A percentile compares a stretch with the other conserved stretches of the same genome.
These are phyloP conservation scores for Tuberolachnus salignus DNA, from an alignment of 2,888 invertebrate genomes.

Conservation along the genomic window DNA sequence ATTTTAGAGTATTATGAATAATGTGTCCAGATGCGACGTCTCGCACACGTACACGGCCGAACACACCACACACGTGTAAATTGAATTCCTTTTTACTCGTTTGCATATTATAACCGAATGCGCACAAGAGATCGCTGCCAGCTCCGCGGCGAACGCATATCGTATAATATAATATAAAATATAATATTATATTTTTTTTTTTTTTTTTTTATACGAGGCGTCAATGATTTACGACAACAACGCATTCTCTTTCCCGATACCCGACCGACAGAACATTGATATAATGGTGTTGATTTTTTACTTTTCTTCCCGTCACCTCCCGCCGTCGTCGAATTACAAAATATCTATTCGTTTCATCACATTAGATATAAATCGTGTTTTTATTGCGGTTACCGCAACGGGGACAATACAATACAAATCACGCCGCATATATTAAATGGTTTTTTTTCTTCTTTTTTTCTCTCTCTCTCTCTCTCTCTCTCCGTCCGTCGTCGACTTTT, in stretches of 20 bases:
- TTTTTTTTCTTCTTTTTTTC: no score
- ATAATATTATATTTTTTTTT: no score
- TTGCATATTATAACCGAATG: neutral
- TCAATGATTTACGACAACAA: slow-evolving; percentile 34
- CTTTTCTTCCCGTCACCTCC: neutral
- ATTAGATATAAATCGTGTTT: slow-evolving; percentile 2
- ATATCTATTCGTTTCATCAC: slow-evolving; percentile 11
- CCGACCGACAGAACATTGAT: neutral
- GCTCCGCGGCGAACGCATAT: neutral
- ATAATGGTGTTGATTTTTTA: slow-evolving; percentile 33
- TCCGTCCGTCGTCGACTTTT: no score
- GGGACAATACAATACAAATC: neutral
- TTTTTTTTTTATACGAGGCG: slow-evolving; percentile 21
- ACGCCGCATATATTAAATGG: no score
- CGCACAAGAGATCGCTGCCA: neutral
- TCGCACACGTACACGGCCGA: neutral
- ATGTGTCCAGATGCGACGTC: slow-evolving; percentile 24
- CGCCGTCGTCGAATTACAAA: neutral
- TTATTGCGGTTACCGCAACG: neutral
- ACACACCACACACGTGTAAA: neutral
- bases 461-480: no score
- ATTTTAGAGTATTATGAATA: slow-evolving; percentile 34
- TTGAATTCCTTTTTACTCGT: slow-evolving; percentile 20
- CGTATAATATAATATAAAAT: neutral
- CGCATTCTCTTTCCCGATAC: neutral